A percentile compares a stretch with the other conserved stretches of the same genome.
phyloP scores from a whole-genome alignment of 2,888 invertebrate species.

The Agonopterix subpropinquella region DNA sequence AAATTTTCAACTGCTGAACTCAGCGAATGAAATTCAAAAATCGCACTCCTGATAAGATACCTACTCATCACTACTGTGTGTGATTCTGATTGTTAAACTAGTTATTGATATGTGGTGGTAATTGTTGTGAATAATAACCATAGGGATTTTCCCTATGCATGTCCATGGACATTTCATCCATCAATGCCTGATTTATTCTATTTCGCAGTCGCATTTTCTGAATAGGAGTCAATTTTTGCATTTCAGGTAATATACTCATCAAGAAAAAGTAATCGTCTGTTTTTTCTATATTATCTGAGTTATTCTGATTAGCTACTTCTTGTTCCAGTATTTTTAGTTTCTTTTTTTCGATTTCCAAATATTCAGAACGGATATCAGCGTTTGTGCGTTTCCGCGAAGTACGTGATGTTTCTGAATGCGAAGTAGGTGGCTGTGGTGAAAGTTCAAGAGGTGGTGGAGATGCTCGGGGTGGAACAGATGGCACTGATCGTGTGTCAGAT shows the following conservation, averaged over 20 bases:
- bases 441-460: conserved; percentile 13
- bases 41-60: conserved; percentile 2
- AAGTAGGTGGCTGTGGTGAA: conserved; percentile 14
- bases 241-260: conserved; percentile 17
- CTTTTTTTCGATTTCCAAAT: conserved; percentile 16
- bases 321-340: conserved; percentile 13
- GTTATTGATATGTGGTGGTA: too few relatives aligned
- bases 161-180: conserved; percentile 13
- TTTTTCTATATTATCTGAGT: conserved; percentile 11
- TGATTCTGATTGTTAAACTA: too few relatives aligned
- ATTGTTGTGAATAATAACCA: conserved; percentile 9
- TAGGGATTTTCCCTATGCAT: conserved; percentile 5
- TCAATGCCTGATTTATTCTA: conserved; percentile 16
- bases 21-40: conserved; percentile 2
- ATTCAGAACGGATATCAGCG: conserved; percentile 17
- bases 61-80: too few relatives aligned
- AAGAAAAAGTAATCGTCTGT: conserved; percentile 14
- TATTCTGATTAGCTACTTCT: conserved; percentile 12
- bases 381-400: conserved; percentile 14
- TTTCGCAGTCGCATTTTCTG: conserved; percentile 16
- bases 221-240: conserved; percentile 15
- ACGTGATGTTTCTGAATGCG: conserved; percentile 13
- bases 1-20: too few relatives aligned
- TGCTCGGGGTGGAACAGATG: too few relatives aligned
- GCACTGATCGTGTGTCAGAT: conserved; percentile 7